phyloP scores from a whole-genome alignment of 2,888 invertebrate species.

The Drosophila melanocephala region DNA sequence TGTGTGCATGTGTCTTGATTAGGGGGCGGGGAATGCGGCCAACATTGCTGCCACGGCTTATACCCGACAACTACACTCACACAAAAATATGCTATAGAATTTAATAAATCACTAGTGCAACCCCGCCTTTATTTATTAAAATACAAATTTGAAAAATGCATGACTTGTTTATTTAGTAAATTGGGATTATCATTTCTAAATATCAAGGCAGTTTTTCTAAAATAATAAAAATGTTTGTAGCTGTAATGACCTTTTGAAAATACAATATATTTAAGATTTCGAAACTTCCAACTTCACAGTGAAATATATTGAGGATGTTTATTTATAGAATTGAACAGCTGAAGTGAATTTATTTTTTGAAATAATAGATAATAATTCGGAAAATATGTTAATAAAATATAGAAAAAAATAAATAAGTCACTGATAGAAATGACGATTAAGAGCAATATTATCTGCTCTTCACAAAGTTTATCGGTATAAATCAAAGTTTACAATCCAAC shows the following conservation, averaged over 20 bases:
- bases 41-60: constrained; percentile 45
- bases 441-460: not conserved
- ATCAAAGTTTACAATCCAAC: not conserved
- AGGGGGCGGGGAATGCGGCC: constrained; percentile 29
- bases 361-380: not conserved
- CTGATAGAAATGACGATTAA: not conserved
- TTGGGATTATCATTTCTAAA: not conserved
- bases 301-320: not conserved
- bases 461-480: not conserved
- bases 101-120: not conserved
- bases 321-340: not conserved
- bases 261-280: not conserved
- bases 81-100: not conserved
- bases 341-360: not conserved
- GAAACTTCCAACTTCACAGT: not conserved
- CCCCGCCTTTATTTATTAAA: not conserved
- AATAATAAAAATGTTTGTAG: not conserved
- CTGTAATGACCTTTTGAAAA: not conserved
- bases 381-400: not conserved
- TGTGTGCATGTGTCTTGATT: constrained; percentile 32
- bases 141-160: not conserved
- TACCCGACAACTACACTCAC: constrained; percentile 11
- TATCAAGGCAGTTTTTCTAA: not conserved
- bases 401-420: not conserved
- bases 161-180: not conserved